Percentiles rank a stretch among this genome's conserved stretches.
Evolutionary conservation across 2,113 vertebrate genomes (phyloP).

Genomic region (Jaculus jaculus): DNA sequence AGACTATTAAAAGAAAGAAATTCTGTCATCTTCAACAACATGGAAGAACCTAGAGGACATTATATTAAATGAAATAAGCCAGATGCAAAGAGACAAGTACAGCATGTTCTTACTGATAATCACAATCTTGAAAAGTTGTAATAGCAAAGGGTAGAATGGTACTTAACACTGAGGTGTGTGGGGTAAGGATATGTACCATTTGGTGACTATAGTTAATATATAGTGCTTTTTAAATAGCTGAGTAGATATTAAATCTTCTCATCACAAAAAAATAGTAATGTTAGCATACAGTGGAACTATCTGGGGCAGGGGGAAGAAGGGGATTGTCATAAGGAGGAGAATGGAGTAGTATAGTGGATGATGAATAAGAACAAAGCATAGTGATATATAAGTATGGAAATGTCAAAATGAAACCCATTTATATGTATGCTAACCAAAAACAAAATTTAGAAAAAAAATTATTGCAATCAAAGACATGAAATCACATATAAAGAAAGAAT

Average conservation of each 20-base stretch:
- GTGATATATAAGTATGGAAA: too few relatives aligned
- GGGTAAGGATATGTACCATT: background rate
- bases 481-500: too few relatives aligned
- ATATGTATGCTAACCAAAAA: too few relatives aligned
- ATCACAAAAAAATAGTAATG: background rate
- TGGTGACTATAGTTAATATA: background rate
- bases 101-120: background rate
- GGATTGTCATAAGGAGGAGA: too few relatives aligned
- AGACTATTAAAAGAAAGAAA: constrained; percentile 9
- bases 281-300: background rate
- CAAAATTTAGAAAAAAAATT: too few relatives aligned
- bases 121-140: background rate
- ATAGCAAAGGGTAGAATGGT: background rate
- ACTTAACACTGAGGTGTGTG: background rate
- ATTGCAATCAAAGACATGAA: too few relatives aligned
- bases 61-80: background rate
- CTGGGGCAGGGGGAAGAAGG: background rate
- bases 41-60: background rate
- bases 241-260: background rate
- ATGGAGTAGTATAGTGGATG: too few relatives aligned
- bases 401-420: too few relatives aligned
- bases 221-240: background rate
- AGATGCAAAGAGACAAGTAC: background rate
- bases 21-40: background rate
- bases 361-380: too few relatives aligned